Conservation (phyloP, 2,888 invertebrate species). For the Tenthredo amoena region DNA sequence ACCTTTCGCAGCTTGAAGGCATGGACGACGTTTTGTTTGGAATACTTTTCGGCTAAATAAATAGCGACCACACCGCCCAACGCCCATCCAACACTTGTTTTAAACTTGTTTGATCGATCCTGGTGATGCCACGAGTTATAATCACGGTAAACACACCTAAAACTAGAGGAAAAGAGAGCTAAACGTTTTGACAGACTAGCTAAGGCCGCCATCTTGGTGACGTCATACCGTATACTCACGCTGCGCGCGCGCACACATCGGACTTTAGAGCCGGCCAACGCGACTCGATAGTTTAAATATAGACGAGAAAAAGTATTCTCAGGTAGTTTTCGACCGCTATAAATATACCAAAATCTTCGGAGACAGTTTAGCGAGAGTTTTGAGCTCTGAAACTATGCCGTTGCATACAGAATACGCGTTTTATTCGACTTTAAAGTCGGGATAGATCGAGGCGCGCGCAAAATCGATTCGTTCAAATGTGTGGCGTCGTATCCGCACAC, state of each 20-base stretch:
- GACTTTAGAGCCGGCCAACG: neutral
- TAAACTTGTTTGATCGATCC: constrained; percentile 62
- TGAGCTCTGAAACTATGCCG: neutral
- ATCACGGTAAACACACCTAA: constrained; percentile 67
- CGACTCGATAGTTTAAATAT: constrained; percentile 58
- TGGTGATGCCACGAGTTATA: constrained; percentile 63
- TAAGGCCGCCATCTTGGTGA: constrained; percentile 76
- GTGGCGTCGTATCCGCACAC: neutral
- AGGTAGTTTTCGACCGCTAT: neutral
- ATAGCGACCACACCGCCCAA: constrained; percentile 78
- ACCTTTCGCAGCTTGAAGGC: constrained; percentile 80
- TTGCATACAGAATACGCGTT: neutral
- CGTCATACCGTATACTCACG: constrained; percentile 76
- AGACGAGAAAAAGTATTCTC: constrained; percentile 46
- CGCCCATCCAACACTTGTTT: constrained; percentile 67
- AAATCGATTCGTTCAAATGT: neutral
- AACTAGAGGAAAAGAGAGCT: constrained; percentile 65
- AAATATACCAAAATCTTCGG: neutral
- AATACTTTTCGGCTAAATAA: constrained; percentile 77
- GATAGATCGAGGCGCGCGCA: neutral
- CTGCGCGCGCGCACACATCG: constrained; percentile 68
- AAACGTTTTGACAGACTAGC: constrained; percentile 65
- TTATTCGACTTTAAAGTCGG: neutral
- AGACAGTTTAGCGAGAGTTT: neutral
- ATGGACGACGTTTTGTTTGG: constrained; percentile 77